Conservation (phyloP, 2,113 vertebrate genomes). For the Mastomys natalensis region DNA sequence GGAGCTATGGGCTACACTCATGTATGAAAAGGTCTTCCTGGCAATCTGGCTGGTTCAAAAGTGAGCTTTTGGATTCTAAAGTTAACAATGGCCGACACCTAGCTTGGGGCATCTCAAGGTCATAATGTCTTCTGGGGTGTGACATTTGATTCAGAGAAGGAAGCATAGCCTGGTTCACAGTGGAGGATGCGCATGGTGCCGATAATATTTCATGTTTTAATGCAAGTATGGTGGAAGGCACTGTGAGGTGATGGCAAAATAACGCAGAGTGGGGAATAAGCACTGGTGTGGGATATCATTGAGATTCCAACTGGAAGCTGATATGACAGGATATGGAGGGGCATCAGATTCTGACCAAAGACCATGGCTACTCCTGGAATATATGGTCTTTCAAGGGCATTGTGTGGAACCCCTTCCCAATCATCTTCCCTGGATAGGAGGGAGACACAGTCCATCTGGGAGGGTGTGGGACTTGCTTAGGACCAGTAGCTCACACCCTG, state of each 20-base stretch:
- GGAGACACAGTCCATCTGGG: background rate
- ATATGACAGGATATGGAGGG: background rate
- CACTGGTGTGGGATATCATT: background rate
- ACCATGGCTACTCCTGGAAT: background rate
- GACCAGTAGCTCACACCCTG: background rate
- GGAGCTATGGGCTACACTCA: background rate
- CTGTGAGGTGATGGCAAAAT: background rate
- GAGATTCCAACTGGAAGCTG: background rate
- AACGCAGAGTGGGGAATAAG: background rate
- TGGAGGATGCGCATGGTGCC: background rate
- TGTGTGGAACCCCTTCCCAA: background rate
- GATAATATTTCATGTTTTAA: background rate
- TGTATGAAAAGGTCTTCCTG: background rate
- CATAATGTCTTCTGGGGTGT: background rate
- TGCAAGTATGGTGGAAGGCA: background rate
- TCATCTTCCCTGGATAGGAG: background rate
- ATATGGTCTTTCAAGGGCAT: background rate
- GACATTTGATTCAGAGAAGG: conserved; percentile 36
- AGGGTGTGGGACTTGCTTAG: background rate
- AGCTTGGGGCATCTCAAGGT: background rate
- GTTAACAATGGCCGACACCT: background rate
- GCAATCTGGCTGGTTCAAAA: conserved; percentile 9
- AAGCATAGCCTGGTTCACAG: background rate
- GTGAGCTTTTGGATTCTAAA: conserved; percentile 15
- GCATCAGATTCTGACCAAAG: conserved; percentile 31